Percentiles rank a stretch among this genome's conserved stretches.
These are phyloP conservation scores for Hippolais icterina DNA, from an alignment of 2,113 vertebrate species.

Conservation along the genomic window DNA sequence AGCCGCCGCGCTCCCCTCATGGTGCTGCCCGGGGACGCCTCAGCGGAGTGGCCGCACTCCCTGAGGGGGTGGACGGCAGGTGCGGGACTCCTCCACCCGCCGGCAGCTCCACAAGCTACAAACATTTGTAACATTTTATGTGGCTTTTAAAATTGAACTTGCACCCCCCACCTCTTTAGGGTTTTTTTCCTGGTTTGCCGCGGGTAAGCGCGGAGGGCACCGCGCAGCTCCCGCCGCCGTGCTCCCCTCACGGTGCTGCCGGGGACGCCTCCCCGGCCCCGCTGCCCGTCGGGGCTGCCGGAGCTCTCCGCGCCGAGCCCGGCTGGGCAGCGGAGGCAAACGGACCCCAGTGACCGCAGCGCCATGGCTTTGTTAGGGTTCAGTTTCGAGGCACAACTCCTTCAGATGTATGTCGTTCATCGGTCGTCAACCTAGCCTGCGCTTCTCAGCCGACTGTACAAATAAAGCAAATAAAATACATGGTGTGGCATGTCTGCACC, in stretches of 20 bases:
- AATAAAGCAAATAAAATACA: neutral
- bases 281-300: neutral
- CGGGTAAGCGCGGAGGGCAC: neutral
- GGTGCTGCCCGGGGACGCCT: neutral
- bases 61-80: neutral
- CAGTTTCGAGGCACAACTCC: neutral
- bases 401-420: fast-evolving
- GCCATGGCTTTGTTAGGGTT: neutral
- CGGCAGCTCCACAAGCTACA: neutral
- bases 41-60: neutral
- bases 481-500: fast-evolving
- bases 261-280: neutral
- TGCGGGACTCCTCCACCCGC: neutral
- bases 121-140: neutral
- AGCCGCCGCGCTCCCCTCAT: neutral
- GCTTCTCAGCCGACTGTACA: neutral
- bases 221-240: neutral
- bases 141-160: neutral
- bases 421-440: fast-evolving
- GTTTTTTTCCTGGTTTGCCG: neutral
- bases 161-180: fast-evolving
- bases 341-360: fast-evolving
- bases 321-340: neutral
- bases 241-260: neutral
- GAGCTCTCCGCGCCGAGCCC: neutral